A percentile compares a stretch with the other conserved stretches of the same genome.
Evolutionary conservation across 2,113 vertebrate genomes (phyloP).

Genomic region (Hipposideros armiger): DNA sequence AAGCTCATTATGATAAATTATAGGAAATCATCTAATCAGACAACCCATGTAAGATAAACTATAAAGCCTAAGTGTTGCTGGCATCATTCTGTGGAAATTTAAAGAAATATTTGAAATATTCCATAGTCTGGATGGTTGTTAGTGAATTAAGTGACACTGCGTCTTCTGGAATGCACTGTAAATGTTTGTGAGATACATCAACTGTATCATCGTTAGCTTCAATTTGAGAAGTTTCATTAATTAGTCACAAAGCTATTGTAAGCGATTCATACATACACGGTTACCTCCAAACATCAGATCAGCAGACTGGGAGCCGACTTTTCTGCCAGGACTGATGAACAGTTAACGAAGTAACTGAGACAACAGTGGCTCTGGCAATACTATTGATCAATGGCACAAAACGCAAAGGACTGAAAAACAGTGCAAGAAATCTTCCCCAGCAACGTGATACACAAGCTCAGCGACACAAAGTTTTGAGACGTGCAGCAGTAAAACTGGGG

Average conservation of each 20-base stretch:
- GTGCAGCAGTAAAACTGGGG: no score
- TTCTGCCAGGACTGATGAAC: background rate
- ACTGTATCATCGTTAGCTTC: background rate
- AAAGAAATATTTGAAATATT: background rate
- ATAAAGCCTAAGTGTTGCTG: background rate
- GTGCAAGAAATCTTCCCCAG: background rate
- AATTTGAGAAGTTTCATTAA: background rate
- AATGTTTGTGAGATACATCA: background rate
- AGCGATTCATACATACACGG: background rate
- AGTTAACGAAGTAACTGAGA: background rate
- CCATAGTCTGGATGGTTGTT: background rate
- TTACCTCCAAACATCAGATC: background rate
- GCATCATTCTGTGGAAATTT: background rate
- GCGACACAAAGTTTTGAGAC: no score
- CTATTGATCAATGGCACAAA: fast-evolving
- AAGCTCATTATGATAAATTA: background rate
- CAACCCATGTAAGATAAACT: background rate
- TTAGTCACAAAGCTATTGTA: background rate
- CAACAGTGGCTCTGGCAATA: no score
- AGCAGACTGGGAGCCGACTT: background rate
- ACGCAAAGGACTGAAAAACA: background rate
- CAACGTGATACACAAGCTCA: background rate
- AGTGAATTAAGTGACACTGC: background rate
- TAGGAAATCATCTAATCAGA: background rate
- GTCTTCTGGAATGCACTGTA: background rate